Percentiles rank a stretch among this genome's conserved stretches.
phyloP scores from a whole-genome alignment of 2,888 invertebrate species.

The Drosophila testacea region DNA sequence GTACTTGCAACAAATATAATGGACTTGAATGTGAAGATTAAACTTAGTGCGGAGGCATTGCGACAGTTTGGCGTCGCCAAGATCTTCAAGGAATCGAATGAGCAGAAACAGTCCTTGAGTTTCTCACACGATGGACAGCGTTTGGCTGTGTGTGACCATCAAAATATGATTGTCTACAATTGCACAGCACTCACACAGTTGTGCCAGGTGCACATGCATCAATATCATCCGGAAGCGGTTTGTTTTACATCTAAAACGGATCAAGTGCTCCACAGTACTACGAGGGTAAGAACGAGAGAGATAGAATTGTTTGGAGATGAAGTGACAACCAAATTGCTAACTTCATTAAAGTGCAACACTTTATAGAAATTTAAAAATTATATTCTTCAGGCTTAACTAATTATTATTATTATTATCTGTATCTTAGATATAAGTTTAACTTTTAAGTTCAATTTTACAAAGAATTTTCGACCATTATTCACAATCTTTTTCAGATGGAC shows the following conservation, averaged over 20 bases:
- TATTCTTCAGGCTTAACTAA: too few species aligned
- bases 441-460: too few species aligned
- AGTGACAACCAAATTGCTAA: too few species aligned
- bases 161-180: conserved; percentile 38
- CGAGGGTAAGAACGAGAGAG: conserved; percentile 38
- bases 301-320: too few species aligned
- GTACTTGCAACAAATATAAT: neutral
- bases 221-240: conserved; percentile 47
- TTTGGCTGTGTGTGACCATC: conserved; percentile 45
- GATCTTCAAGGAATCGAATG: conserved; percentile 23
- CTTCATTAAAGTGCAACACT: too few species aligned
- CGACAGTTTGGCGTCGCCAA: conserved; percentile 44
- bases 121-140: conserved; percentile 46
- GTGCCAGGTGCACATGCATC: conserved; percentile 34
- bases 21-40: conserved; percentile 9
- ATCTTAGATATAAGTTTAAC: too few species aligned
- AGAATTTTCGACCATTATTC: neutral
- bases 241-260: conserved; percentile 40
- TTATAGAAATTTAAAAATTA: too few species aligned
- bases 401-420: too few species aligned
- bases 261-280: conserved; percentile 43
- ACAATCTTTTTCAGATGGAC: conserved; percentile 20
- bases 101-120: conserved; percentile 33
- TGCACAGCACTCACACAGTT: conserved; percentile 18
- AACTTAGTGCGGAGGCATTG: conserved; percentile 36